phyloP scores from a whole-genome alignment of 2,113 vertebrate genomes.

The Scalopus aquaticus region DNA sequence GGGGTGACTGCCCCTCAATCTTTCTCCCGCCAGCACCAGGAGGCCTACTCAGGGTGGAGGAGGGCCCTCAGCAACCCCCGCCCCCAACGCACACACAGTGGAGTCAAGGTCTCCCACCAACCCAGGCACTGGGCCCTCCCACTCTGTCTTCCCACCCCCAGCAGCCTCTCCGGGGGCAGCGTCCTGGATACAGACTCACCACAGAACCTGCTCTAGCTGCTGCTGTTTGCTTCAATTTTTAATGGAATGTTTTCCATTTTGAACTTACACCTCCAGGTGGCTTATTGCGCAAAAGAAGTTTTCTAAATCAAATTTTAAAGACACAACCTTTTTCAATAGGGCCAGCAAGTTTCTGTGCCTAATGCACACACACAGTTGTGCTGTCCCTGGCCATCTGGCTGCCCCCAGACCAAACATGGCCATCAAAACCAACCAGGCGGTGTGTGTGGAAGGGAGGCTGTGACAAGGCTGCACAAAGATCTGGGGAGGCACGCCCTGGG shows the following conservation, averaged over 20 bases:
- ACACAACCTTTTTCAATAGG: background rate
- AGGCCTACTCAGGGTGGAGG: background rate
- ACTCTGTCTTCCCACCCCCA: background rate
- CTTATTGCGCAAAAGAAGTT: background rate
- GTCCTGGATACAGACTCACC: background rate
- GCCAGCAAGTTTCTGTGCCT: background rate
- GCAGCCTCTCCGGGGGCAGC: background rate
- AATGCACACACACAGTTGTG: background rate
- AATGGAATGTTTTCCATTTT: background rate
- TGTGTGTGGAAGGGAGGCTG: background rate
- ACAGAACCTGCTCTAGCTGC: background rate
- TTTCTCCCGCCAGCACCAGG: background rate
- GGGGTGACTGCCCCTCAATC: background rate
- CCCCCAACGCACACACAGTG: background rate
- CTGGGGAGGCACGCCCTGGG: too few species aligned
- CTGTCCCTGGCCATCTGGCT: background rate
- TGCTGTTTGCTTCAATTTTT: background rate
- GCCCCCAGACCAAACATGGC: background rate
- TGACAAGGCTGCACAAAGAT: rapidly evolving
- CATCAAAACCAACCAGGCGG: background rate
- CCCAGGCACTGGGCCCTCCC: background rate
- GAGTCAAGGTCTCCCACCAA: background rate
- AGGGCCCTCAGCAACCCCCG: background rate
- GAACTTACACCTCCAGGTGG: background rate
- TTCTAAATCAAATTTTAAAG: slow-evolving; percentile 13